Conservation (phyloP, 2,113 vertebrate species). For the Tauraco erythrolophus region DNA sequence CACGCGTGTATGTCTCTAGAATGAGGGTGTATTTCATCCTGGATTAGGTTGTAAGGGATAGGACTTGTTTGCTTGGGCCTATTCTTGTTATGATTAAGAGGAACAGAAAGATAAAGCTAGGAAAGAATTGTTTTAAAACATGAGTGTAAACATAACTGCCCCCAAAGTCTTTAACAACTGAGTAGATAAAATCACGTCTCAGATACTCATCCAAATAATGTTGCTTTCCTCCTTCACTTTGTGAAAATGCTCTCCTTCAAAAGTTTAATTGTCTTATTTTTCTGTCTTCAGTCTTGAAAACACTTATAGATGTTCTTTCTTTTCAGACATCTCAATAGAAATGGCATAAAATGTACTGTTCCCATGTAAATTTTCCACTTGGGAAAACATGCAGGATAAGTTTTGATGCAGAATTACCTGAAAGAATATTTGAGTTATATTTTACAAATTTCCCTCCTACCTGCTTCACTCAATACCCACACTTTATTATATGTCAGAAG, state of each 20-base stretch:
- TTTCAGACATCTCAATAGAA: background rate
- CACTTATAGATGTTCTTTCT: background rate
- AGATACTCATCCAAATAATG: background rate
- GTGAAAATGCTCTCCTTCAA: background rate
- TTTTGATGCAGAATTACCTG: background rate
- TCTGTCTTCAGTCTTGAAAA: background rate
- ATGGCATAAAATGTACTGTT: background rate
- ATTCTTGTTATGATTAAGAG: background rate
- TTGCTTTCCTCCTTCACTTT: background rate
- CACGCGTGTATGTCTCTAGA: background rate
- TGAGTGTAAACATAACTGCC: fast-evolving
- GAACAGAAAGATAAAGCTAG: background rate
- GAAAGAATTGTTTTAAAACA: background rate
- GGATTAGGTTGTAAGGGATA: background rate
- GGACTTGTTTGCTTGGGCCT: background rate
- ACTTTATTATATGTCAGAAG: background rate
- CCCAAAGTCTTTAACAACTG: background rate
- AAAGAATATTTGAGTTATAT: background rate
- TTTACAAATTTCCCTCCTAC: background rate
- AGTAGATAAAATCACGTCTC: background rate
- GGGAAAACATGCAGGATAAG: background rate
- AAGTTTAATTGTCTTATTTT: background rate
- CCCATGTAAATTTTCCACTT: background rate
- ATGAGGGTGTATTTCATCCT: background rate
- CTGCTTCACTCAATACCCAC: background rate